Evolutionary conservation across 2,888 invertebrate species (phyloP), one percentile per base, ranked within the genome.

Genomic region (Lasioglossum vierecki): DNA sequence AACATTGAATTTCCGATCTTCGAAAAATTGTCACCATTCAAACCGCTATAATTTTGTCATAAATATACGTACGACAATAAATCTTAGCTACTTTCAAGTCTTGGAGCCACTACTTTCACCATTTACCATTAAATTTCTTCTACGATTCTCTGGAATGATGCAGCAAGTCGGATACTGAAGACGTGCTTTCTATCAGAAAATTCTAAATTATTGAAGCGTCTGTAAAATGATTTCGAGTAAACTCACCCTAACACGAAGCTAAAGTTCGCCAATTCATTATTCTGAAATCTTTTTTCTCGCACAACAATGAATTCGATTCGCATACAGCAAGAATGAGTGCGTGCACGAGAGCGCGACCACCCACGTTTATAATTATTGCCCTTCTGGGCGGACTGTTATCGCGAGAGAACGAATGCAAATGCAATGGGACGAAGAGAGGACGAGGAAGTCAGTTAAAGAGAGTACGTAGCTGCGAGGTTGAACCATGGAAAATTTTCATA

Each of bases 361-460:
- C 79, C 76, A 60, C 66, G 66, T 35, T 82, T 82, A 82, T 82
- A 80, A 82, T 89, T 79, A 79, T 79, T 80, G 77, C 79, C 71
- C 82, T 87, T 87, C 71, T 79, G 71, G 74, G 72, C 70, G 81
- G 80, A 79, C 80, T 82, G 88, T 89, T 85, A 79, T 77, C 83
- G 89, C 83, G 76, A 35, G 71, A 76, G 85, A 82, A 74, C 82
- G 80, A 79, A 88, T 89, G 88, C 85, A 85, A 88, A 88, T 89
- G 76, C 75, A 44, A 26, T 15, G 60, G 11, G 11, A 60, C 26
- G 11, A 26, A 26, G 13, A 60, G 26, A 13, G 26, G 2, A 26
- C 26, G 26, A 60, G 60, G 0, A 11, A 26, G 57, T 11, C 3
- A 60, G 57, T 2, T 11, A 15, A 15, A 60, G 26, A 30, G 60